These are phyloP conservation scores for Gobio occitaniae DNA, from an alignment of 2,797 vertebrate species.

Conservation along the genomic window DNA sequence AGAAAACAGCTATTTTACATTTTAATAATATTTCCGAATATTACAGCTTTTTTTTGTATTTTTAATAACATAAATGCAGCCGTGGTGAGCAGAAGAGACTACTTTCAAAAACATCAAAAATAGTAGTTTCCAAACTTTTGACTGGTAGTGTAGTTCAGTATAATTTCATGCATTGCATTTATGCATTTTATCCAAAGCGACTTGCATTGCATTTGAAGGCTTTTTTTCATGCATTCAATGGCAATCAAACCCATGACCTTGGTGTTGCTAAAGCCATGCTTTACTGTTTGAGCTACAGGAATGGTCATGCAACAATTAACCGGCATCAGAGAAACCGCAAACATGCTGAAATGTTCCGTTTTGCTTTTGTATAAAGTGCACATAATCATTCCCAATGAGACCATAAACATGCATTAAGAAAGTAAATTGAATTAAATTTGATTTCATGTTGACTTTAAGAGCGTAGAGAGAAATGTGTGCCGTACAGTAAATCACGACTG, in stretches of 20 bases:
- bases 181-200: background rate
- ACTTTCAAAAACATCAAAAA: too few relatives aligned
- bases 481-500: slow-evolving; percentile 4
- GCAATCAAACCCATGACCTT: background rate
- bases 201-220: background rate
- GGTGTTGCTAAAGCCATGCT: too few relatives aligned
- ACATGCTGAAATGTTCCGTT: background rate
- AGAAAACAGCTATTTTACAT: too few relatives aligned
- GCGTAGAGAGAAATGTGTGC: background rate
- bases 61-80: too few relatives aligned
- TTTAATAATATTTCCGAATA: too few relatives aligned
- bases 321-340: background rate
- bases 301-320: background rate
- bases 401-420: background rate
- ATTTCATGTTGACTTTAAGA: slow-evolving; percentile 16
- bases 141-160: too few relatives aligned
- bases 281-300: background rate
- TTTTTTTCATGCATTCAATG: background rate
- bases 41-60: too few relatives aligned
- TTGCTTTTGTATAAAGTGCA: background rate
- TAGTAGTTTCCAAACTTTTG: too few relatives aligned
- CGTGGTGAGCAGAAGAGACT: too few relatives aligned
- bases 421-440: background rate
- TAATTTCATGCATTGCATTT: background rate
- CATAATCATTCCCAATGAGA: background rate